Conservation (phyloP, 2,113 vertebrate species). For the Hippocampus barbouri region DNA sequence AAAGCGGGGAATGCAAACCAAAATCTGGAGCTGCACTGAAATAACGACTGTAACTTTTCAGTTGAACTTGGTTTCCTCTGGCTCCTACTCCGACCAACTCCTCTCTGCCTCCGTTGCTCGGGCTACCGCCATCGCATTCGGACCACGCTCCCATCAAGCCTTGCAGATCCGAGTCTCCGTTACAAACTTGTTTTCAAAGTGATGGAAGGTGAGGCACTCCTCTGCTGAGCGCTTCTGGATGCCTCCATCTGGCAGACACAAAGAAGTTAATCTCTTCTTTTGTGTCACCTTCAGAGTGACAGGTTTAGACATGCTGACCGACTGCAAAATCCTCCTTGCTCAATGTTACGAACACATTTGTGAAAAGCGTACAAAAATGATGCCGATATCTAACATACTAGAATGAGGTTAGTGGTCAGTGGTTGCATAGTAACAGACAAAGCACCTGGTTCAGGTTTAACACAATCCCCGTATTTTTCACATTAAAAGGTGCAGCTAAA, state of each 20-base stretch:
- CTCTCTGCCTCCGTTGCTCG: slow-evolving; percentile 6
- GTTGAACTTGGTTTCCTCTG: slow-evolving; percentile 28
- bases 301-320: background rate
- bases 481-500: too few species aligned
- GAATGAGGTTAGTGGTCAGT: background rate
- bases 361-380: too few species aligned
- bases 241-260: slow-evolving; percentile 58
- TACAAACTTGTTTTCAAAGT: slow-evolving; percentile 90
- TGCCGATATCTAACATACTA: background rate
- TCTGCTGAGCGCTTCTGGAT: slow-evolving; percentile 86
- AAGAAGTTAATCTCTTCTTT: background rate
- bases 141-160: slow-evolving; percentile 64
- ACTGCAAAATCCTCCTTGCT: background rate
- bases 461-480: too few species aligned
- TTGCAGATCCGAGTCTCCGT: slow-evolving; percentile 88
- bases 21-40: slow-evolving; percentile 35
- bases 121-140: background rate
- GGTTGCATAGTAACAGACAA: too few species aligned
- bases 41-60: slow-evolving; percentile 56
- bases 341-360: background rate
- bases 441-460: too few species aligned
- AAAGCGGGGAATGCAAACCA: slow-evolving; percentile 47
- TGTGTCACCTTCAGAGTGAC: background rate
- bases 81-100: slow-evolving; percentile 29
- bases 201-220: slow-evolving; percentile 83